A percentile compares a stretch with the other conserved stretches of the same genome.
Evolutionary conservation across 1,140 invertebrate genomes (phyloP).

Genomic region (Drosophila carrolli): DNA sequence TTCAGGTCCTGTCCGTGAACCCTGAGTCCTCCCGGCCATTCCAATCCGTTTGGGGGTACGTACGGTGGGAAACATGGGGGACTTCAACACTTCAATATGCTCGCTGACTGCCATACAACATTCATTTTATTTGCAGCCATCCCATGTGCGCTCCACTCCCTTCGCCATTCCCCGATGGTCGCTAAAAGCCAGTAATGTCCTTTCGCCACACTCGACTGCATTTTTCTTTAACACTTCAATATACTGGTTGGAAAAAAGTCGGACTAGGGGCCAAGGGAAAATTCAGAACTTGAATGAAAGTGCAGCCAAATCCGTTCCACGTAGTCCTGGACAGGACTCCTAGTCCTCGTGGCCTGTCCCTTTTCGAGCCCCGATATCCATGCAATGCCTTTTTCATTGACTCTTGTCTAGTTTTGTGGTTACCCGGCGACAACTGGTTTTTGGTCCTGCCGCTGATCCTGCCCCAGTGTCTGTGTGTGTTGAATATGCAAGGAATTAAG

Average conservation of each 20-base stretch:
- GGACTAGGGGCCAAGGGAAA: slow-evolving; percentile 50
- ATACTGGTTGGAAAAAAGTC: slow-evolving; percentile 55
- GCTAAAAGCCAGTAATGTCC: slow-evolving; percentile 83
- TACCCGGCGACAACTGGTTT: slow-evolving; percentile 73
- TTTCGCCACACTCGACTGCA: slow-evolving; percentile 81
- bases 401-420: slow-evolving; percentile 74
- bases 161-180: slow-evolving; percentile 35
- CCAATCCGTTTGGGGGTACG: not conserved
- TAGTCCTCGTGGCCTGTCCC: not conserved
- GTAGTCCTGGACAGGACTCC: slow-evolving; percentile 30
- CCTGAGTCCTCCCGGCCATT: slow-evolving; percentile 14
- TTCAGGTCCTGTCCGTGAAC: slow-evolving; percentile 36
- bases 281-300: slow-evolving; percentile 61
- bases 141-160: slow-evolving; percentile 44
- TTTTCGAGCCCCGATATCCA: slow-evolving; percentile 53
- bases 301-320: slow-evolving; percentile 68
- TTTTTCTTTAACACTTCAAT: slow-evolving; percentile 83
- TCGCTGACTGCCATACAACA: slow-evolving; percentile 74
- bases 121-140: slow-evolving; percentile 77
- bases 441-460: slow-evolving; percentile 14
- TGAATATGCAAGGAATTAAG: slow-evolving; percentile 74
- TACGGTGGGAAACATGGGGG: slow-evolving; percentile 36
- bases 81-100: slow-evolving; percentile 79
- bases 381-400: slow-evolving; percentile 61
- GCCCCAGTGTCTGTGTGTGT: slow-evolving; percentile 5